Conservation (phyloP, 2,888 invertebrate species). For the Apotomis betuletana region DNA sequence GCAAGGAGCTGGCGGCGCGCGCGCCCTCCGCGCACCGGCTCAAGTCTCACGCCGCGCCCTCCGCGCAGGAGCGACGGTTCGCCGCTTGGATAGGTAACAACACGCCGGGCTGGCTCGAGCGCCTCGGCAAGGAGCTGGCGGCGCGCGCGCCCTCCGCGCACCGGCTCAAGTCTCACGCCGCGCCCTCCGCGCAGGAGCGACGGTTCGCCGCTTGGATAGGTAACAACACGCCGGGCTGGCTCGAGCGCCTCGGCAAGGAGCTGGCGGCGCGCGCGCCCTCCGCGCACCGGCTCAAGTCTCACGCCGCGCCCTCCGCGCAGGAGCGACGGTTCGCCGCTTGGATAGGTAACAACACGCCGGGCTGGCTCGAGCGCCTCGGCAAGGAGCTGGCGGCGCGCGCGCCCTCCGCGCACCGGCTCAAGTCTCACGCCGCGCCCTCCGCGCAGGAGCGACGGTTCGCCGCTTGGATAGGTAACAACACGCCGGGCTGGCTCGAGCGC, state of each 20-base stretch:
- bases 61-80: slow-evolving; percentile 93
- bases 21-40: slow-evolving; percentile 97
- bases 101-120: slow-evolving; percentile 85
- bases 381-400: slow-evolving; percentile 78
- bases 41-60: slow-evolving; percentile 96
- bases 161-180: slow-evolving; percentile 96
- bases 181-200: slow-evolving; percentile 93
- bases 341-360: slow-evolving; percentile 86
- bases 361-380: slow-evolving; percentile 92
- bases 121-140: slow-evolving; percentile 71
- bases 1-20: slow-evolving; percentile 61
- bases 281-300: slow-evolving; percentile 96
- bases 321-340: slow-evolving; percentile 98
- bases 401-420: slow-evolving; percentile 46
- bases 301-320: slow-evolving; percentile 94
- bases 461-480: slow-evolving; percentile 93
- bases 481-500: slow-evolving; percentile 95
- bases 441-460: slow-evolving; percentile 96
- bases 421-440: slow-evolving; percentile 88
- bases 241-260: slow-evolving; percentile 92
- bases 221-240: slow-evolving; percentile 56
- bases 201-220: slow-evolving; percentile 99
- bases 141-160: slow-evolving; percentile 93
- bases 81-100: slow-evolving; percentile 96
- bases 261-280: slow-evolving; percentile 87